phyloP scores from a whole-genome alignment of 2,888 invertebrate species.

The Diadromus collaris region DNA sequence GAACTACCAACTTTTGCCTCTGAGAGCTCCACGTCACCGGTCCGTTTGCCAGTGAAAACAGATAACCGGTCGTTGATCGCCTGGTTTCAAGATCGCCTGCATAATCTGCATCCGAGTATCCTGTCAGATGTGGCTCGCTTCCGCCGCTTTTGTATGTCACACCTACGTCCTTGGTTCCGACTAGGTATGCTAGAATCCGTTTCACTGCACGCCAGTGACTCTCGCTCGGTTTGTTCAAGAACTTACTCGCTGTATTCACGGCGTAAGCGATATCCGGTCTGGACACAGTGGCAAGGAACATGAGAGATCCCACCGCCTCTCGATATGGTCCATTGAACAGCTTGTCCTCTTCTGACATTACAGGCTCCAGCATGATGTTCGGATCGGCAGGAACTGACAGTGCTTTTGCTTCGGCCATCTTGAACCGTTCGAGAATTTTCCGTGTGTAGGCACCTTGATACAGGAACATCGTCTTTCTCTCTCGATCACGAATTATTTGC shows the following conservation, averaged over 20 bases:
- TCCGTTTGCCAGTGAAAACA: constrained; percentile 51
- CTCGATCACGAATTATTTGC: constrained; percentile 59
- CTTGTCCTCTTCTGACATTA: constrained; percentile 18
- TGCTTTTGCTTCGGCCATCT: constrained; percentile 54
- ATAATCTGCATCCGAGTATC: constrained; percentile 63
- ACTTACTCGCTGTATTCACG: constrained; percentile 50
- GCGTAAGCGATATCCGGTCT: constrained; percentile 47
- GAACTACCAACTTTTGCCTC: constrained; percentile 61
- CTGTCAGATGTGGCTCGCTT: constrained; percentile 38
- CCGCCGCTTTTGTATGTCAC: constrained; percentile 39
- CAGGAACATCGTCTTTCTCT: constrained; percentile 51
- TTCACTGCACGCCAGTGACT: constrained; percentile 50
- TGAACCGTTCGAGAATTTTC: constrained; percentile 54
- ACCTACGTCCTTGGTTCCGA: constrained; percentile 51
- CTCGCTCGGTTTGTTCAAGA: constrained; percentile 44
- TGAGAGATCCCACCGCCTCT: constrained; percentile 52
- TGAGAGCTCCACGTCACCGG: constrained; percentile 57
- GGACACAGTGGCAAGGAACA: constrained; percentile 46
- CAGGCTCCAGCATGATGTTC: constrained; percentile 35
- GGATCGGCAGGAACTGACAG: constrained; percentile 53
- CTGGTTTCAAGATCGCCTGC: constrained; percentile 53
- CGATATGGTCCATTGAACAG: constrained; percentile 46
- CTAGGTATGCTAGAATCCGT: constrained; percentile 55
- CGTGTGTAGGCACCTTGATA: constrained; percentile 59
- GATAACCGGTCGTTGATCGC: constrained; percentile 63